Base-by-base conservation (phyloP, 2,113 vertebrate genomes). In the Zingel zingel region DNA sequence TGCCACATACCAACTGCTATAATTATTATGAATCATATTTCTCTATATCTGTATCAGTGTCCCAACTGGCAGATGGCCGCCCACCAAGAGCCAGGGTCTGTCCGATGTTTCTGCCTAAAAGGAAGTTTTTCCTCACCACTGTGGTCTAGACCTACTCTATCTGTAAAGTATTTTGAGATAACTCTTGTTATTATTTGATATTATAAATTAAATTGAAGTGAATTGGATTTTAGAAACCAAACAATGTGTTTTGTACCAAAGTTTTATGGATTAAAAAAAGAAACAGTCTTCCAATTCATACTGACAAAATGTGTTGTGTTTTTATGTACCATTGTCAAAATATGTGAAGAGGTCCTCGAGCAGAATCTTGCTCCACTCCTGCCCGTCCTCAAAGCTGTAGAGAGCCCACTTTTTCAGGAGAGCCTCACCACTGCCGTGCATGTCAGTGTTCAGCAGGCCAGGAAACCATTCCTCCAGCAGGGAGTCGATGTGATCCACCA, bases 381-480 rank as follows among this genome's bases (percentile, higher is more conserved):
- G 96, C 0, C 94, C 95, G 74, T 99, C 98, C 15, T 96, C 94
- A 80, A 97, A 98, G 93, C 98, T 99, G 93, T 97, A 99, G 12
- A 98, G 85, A 19, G 95, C 98, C 98, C 98, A 99, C 84, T 96
- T 99, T 94, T 99, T 99, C 86, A 99, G 90, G 68, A 99, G 94
- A 2, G 97, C 96, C 92, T 97, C 98, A 4, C 98, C 97, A 83
- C 96, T 97, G 56, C 97, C 98, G 81, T 96, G 97, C 58, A 99
- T 91, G 91, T 99, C 98, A 2, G 97, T 97, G 92, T 97, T 96
- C 73, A 99, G 90, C 56, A 99, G 93, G 25, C 97, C 96, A 1
- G 98, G 97, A 90, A 98, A 99, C 98, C 98, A 99, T 70, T 99
- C 98, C 91, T 99, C 98, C 95, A 99, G 95, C 57, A 99, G 93